Conservation (phyloP, 2,888 invertebrate species). For the Hypomecis atomaria region DNA sequence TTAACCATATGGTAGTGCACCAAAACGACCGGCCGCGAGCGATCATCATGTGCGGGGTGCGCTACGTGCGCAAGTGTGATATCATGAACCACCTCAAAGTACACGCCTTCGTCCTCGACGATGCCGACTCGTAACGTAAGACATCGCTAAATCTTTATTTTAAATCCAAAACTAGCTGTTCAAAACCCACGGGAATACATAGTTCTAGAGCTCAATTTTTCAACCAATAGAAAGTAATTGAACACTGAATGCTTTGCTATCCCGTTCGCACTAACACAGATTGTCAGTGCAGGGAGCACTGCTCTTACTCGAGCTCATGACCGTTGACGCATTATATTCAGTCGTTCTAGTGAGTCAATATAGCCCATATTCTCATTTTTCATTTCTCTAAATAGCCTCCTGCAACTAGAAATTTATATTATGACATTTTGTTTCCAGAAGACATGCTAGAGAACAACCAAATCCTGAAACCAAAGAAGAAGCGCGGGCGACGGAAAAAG, state of each 20-base stretch:
- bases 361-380: no score
- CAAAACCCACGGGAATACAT: no score
- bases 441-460: slow-evolving; percentile 67
- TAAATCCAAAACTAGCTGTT: background rate
- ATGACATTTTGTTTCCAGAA: slow-evolving; percentile 57
- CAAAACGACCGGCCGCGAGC: slow-evolving; percentile 93
- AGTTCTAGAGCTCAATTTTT: no score
- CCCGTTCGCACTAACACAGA: no score
- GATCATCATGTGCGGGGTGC: slow-evolving; percentile 92
- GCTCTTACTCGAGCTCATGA: no score
- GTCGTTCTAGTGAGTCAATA: no score
- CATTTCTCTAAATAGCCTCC: no score
- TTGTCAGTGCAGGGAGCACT: no score
- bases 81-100: no score
- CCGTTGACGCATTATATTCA: no score
- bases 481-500: slow-evolving; percentile 78
- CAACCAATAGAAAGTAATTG: no score
- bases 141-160: background rate
- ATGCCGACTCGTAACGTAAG: slow-evolving; percentile 38
- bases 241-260: no score
- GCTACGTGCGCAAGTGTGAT: slow-evolving; percentile 90
- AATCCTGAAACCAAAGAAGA: slow-evolving; percentile 76
- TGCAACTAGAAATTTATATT: background rate
- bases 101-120: slow-evolving; percentile 76
- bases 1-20: slow-evolving; percentile 95